Base-by-base conservation (phyloP, 1,140 invertebrate genomes). In the Potamilus streckersoni region DNA sequence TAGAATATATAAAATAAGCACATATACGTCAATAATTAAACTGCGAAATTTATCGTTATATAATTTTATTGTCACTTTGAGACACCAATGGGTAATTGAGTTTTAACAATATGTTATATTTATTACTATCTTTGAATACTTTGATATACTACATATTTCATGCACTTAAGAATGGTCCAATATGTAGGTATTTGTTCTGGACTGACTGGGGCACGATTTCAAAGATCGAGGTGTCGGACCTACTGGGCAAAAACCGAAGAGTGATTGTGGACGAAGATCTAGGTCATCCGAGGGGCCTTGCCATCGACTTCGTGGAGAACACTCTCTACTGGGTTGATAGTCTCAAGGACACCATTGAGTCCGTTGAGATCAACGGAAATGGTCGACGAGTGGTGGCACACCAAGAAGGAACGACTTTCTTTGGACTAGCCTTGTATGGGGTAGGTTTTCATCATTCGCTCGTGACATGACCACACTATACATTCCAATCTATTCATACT, bases 251-350 rank as follows among this genome's bases (percentile, higher is more conserved):
- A 81, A 98, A 98, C 87, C 73, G 85, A 27, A 55, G 79, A 20
- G 65, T 78, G 14, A 59, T 98, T 0, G 94, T 98, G 56, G 94
- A 93, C 0, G 95, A 93, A 38, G 96, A 97, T 1, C 89, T 98
- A 23, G 95, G 97, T 86, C 87, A 98, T 15, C 97, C 98, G 0
- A 96, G 98, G 92, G 97, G 97, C 0, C 88, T 99, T 19, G 96
- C 96, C 0, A 96, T 97, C 80, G 97, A 99, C 89, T 98, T 96
- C 95, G 93, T 97, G 20, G 95, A 93, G 0, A 93, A 94, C 38
- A 97, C 97, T 86, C 90, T 99, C 0, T 99, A 98, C 87, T 98
- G 97, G 97, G 90, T 98, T 56, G 97, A 98, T 89, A 97, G 96
- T 12, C 94, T 96, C 80, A 89, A 98, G 13, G 97, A 97, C 85